Base-by-base conservation (phyloP, 2,888 invertebrate genomes). In the Tricholauxania praeusta region DNA sequence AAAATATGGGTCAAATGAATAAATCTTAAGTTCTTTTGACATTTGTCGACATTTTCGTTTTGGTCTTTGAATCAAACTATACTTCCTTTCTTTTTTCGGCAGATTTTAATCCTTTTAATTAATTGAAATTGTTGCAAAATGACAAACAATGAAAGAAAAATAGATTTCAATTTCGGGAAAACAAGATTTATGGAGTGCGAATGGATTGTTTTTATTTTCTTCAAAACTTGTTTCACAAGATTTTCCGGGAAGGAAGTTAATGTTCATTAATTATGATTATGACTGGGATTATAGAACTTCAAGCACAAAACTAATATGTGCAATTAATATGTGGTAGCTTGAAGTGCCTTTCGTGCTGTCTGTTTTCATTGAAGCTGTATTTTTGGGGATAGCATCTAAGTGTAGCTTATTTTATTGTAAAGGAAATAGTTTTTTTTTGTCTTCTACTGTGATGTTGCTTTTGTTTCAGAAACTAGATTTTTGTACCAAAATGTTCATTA, bases 251-350 rank as follows among this genome's bases (percentile, higher is more conserved):
- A 67, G 73, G 70, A 75, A 66, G 72, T 72, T 62, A 57, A 67
- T 72, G 82, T 84, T 83, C 82, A 83, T 83, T 83, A 83, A 83
- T 83, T 83, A 83, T 83, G 80, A 83, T 82, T 84, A 83, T 83
- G 22, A 60, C 28, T 28, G 32, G 55, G 67, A 48, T 57, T 67
- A 57, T 22, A 60, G 68, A 14, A 39, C 52, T 52, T n/a, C n/a
- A 48, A 63, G 53, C 48, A 68, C 48, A 63, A 53, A 52, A 47
- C 19, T 22, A 32, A 19, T 70, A 53, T 62, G 63, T 47, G 63
- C 63, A 68, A 68, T 68, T 68, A 68, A 68, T 68, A 22, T 49
- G 47, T 32, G 39, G n/a, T 39, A 39, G 39, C 8, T 39, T 39
- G 10, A 4, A 39, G 39, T 39, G 39, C 10, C 39, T 39, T 39